These are phyloP conservation scores for Hassar affinis DNA, from an alignment of 2,113 vertebrate genomes.

Conservation along the genomic window DNA sequence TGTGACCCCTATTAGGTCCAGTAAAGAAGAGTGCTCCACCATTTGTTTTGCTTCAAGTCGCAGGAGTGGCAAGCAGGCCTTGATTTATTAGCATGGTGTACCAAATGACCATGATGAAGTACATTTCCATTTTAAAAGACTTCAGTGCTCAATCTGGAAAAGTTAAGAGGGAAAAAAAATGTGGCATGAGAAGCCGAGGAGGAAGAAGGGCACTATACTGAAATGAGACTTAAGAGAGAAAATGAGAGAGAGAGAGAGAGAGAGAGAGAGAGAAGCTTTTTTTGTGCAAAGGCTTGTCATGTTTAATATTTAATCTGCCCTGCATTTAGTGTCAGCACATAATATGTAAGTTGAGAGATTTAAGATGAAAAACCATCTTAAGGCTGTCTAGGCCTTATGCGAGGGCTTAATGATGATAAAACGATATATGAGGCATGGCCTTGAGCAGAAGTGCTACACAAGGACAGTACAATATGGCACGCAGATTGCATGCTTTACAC, in stretches of 20 bases:
- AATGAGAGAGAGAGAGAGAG: not conserved
- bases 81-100: slow-evolving; percentile 75
- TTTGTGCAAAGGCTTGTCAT: slow-evolving; percentile 55
- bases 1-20: slow-evolving; percentile 74
- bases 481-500: slow-evolving; percentile 33
- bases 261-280: not conserved
- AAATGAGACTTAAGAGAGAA: slow-evolving; percentile 20
- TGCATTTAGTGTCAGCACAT: slow-evolving; percentile 58
- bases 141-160: slow-evolving; percentile 69
- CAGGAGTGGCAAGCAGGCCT: slow-evolving; percentile 60
- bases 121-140: slow-evolving; percentile 76
- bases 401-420: slow-evolving; percentile 65
- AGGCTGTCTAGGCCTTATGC: slow-evolving; percentile 60
- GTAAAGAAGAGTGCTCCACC: slow-evolving; percentile 67
- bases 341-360: slow-evolving; percentile 64
- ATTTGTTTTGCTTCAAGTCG: slow-evolving; percentile 74
- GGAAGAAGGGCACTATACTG: slow-evolving; percentile 34
- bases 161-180: slow-evolving; percentile 52
- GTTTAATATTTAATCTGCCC: slow-evolving; percentile 69
- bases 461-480: slow-evolving; percentile 38
- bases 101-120: slow-evolving; percentile 78
- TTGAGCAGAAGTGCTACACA: slow-evolving; percentile 29
- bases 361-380: slow-evolving; percentile 63
- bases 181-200: slow-evolving; percentile 32
- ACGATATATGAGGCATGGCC: slow-evolving; percentile 47